Evolutionary conservation across 2,113 vertebrate genomes (phyloP).

Genomic region (Sylvietta virens): DNA sequence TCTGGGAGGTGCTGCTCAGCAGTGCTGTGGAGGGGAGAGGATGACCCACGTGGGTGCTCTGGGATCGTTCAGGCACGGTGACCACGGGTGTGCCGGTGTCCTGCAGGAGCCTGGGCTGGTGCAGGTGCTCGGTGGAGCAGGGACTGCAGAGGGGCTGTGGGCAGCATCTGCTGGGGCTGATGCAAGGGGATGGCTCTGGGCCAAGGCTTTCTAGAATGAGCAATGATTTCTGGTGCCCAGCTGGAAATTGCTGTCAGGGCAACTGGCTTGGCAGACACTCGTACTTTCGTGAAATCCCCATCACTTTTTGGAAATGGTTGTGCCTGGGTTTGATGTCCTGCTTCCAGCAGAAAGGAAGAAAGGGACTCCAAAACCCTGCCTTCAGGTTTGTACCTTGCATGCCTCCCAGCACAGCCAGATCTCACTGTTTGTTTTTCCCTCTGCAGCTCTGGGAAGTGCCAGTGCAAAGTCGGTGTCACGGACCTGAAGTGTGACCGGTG

Average conservation of each 20-base stretch:
- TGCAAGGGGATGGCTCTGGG: background rate
- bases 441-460: conserved; percentile 72
- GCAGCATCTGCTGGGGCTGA: background rate
- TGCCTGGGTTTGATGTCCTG: background rate
- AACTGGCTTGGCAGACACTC: background rate
- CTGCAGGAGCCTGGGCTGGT: background rate
- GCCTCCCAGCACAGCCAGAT: background rate
- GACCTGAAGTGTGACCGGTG: conserved; percentile 66
- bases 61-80: fast-evolving
- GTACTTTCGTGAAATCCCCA: background rate
- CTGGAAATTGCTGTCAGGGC: background rate
- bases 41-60: background rate
- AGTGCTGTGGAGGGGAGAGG: fast-evolving
- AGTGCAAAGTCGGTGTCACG: conserved; percentile 62
- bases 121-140: background rate
- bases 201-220: background rate
- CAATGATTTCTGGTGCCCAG: background rate
- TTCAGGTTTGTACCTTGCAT: background rate
- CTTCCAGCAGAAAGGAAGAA: background rate
- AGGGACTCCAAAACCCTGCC: background rate
- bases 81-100: background rate
- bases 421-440: background rate
- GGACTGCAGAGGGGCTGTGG: background rate
- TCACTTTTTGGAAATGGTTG: background rate
- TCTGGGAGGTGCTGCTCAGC: background rate